Base-by-base conservation (phyloP, 2,888 invertebrate genomes). In the Ryuthela nishihirai region DNA sequence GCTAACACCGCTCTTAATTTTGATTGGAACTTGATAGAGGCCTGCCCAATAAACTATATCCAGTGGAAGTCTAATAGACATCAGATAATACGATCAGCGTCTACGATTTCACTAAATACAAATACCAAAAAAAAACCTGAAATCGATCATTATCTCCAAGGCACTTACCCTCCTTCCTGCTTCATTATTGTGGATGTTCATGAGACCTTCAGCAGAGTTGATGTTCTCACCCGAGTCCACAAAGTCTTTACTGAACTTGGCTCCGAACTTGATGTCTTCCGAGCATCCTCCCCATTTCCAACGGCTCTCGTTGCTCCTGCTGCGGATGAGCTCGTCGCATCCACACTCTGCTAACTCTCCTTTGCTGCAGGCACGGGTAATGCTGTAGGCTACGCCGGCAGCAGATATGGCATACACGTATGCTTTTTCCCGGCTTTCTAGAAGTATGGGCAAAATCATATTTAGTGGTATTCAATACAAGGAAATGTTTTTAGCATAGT, bases 251-350 rank as follows among this genome's bases (percentile, higher is more conserved):
- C 90, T 88, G 43, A 62, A 64, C 40, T 72, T 76, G 83, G 66
- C 60, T 9, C 68, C 68, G 42, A 63, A 67, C 24, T 50, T 52
- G 52, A 68, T 62, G 47, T 68, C 87, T 80, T 92, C 91, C 32
- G 91, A 92, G 75, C 93, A 93, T 0, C 92, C 92, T 58, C 92
- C 91, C 93, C 93, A 93, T 74, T 91, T 87, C 68, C 75, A 76
- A 36, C 72, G 68, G 4, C 85, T 81, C 23, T 85, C 82, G n/a
- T 83, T 83, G 67, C 83, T 82, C 67, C 82, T 80, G 64, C 76
- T 76, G 68, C 87, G 79, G n/a, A 87, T 84, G 45, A 84, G 80
- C 62, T 83, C 84, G 74, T 92, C 92, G 73, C 92, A 93, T 34
- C 88, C 86, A 74, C 93, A 93, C 71, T 89, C 89, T 68, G 85